Percentiles rank a stretch among this genome's conserved stretches.
Conservation (phyloP, 37 sponge, comb jelly and placozoan species). For the Bolinopsis microptera region DNA sequence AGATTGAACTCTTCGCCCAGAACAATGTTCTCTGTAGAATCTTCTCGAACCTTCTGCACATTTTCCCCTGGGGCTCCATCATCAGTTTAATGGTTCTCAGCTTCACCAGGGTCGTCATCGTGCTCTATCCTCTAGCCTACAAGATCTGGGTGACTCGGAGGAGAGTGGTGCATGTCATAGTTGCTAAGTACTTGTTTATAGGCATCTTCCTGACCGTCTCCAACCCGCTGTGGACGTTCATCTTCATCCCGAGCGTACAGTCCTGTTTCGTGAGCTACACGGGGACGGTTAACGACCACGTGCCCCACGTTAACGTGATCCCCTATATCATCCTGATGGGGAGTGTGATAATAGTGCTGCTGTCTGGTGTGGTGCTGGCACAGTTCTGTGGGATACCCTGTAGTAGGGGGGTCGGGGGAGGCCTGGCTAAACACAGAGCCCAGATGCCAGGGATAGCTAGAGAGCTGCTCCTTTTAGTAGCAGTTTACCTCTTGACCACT, state of each 20-base stretch:
- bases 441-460: conserved; percentile 36
- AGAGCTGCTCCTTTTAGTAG: conserved; percentile 34
- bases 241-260: conserved; percentile 43
- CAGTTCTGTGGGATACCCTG: neutral
- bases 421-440: neutral
- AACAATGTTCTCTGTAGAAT: conserved; percentile 5
- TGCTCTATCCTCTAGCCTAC: conserved; percentile 49
- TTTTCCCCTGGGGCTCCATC: conserved; percentile 63
- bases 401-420: neutral
- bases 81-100: conserved; percentile 48
- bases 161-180: conserved; percentile 9
- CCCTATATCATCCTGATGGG: conserved; percentile 54
- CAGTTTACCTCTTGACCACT: neutral
- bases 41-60: conserved; percentile 62
- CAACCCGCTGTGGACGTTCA: conserved; percentile 49
- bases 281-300: neutral
- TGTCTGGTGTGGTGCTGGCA: conserved; percentile 31
- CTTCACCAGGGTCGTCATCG: conserved; percentile 32
- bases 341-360: conserved; percentile 35
- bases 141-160: conserved; percentile 45
- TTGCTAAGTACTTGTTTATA: conserved; percentile 57
- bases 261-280: conserved; percentile 44
- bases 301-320: conserved; percentile 51
- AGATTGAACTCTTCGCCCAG: neutral
- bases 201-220: conserved; percentile 51